Conservation (phyloP, 1,140 invertebrate genomes). For the Sinonovacula constricta region DNA sequence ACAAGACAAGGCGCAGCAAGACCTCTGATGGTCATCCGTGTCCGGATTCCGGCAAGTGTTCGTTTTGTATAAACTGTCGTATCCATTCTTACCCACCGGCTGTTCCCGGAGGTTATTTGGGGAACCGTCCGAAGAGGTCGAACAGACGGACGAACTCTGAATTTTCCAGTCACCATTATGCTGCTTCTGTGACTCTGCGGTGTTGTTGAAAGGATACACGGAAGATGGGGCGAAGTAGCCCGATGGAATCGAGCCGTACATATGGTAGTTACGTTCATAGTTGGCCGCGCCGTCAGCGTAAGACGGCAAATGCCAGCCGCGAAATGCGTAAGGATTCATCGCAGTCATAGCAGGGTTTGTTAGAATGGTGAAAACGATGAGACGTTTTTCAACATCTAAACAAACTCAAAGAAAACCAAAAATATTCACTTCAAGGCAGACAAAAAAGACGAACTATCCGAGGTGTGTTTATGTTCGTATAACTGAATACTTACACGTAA, state of each 20-base stretch:
- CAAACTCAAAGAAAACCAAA: no score
- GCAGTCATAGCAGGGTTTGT: no score
- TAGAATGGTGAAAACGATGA: no score
- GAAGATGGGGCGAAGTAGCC: conserved; percentile 70
- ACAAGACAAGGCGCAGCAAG: conserved; percentile 73
- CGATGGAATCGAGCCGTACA: conserved; percentile 73
- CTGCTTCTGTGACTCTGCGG: conserved; percentile 67
- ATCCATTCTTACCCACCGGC: conserved; percentile 58
- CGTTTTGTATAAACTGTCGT: conserved; percentile 72
- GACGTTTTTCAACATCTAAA: no score
- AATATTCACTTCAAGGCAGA: no score
- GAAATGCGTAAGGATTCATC: conserved; percentile 75
- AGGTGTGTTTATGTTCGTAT: no score
- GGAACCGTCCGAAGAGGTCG: conserved; percentile 62
- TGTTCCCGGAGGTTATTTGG: conserved; percentile 57
- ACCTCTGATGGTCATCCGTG: conserved; percentile 68
- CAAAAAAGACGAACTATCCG: no score
- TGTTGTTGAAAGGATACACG: conserved; percentile 69
- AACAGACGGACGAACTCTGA: conserved; percentile 62
- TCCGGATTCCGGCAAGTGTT: conserved; percentile 55
- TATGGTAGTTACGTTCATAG: conserved; percentile 73
- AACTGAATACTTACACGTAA: no score
- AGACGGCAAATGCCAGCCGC: conserved; percentile 73
- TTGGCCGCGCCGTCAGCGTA: conserved; percentile 70
- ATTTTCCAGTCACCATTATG: conserved; percentile 72